phyloP scores from a whole-genome alignment of 2,797 vertebrate species.

The Schizopygopsis malacanthus region DNA sequence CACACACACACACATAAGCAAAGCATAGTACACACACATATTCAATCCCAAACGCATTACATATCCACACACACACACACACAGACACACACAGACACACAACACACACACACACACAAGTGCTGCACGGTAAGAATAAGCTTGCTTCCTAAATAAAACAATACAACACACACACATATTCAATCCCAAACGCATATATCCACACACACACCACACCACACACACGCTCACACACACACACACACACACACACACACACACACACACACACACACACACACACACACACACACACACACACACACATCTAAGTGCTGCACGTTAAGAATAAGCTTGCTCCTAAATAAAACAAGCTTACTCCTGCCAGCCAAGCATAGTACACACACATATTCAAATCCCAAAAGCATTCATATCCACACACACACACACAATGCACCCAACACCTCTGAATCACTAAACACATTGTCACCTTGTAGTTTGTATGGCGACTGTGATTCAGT shows the following conservation, averaged over 20 bases:
- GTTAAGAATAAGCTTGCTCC: constrained; percentile 9
- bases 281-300: neutral
- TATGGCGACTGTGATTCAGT: constrained; percentile 26
- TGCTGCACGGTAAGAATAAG: too few relatives aligned
- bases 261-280: too few relatives aligned
- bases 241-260: neutral
- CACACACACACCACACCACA: too few relatives aligned
- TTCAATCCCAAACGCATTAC: too few relatives aligned
- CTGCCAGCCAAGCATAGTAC: constrained; percentile 43
- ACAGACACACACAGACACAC: too few relatives aligned
- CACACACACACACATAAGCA: too few relatives aligned
- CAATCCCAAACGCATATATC: too few relatives aligned
- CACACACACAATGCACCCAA: neutral
- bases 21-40: too few relatives aligned
- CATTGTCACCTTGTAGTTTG: constrained; percentile 44
- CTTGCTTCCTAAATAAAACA: too few relatives aligned
- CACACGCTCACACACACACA: neutral
- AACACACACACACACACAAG: too few relatives aligned
- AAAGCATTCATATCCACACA: constrained; percentile 14
- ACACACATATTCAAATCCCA: constrained; percentile 14
- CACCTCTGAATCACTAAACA: constrained; percentile 45
- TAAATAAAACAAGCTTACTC: constrained; percentile 40
- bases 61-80: too few relatives aligned
- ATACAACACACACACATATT: too few relatives aligned
- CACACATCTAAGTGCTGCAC: neutral